Evolutionary conservation across 1,140 invertebrate species (phyloP), one percentile per base, ranked within the genome.

Genomic region (Aphelinus certus): DNA sequence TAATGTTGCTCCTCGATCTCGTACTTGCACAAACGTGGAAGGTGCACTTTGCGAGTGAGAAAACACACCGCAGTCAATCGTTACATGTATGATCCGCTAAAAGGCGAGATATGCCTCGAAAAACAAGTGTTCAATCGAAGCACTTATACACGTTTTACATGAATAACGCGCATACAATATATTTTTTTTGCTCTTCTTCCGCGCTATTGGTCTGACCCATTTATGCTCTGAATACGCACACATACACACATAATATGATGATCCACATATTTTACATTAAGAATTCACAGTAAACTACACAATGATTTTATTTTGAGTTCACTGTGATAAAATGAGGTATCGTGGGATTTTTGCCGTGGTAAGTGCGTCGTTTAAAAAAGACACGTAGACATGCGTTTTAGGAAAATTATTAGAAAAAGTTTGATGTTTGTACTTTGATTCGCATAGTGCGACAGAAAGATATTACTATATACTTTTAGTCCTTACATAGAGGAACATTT

Each of bases 331-430:
- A 71, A 71, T 71, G n/a, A 71, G 48, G 49, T 55, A 62, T 62
- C 48, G 42, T 53, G 45, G 10, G 49, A 4, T 46, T 26, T 26
- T 26, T 26, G 26, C 26, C 26, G 26, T 26, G 26, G 26, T 26
- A 26, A 26, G 26, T 26, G 26, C 26, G 26, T 53, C 7, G 7
- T 3, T 42, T 48, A 47, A 2, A 63, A 48, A 49, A 62, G n/a
- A 3, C 7, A 45, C 3, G 60, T 26, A 26, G 26, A 26, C 26
- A 26, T 26, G 26, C 26, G 26, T 26, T 26, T 26, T 26, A 63
- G 2, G 63, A 60, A 58, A 66, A 68, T 62, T 66, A 73, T 60
- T 46, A 61, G 43, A 68, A 73, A 66, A 68, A 62, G 47, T 61
- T 67, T 49, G 2, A 66, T 62, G 60, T 48, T 68, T 46, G 43